Evolutionary conservation across 2,797 vertebrate species (phyloP).

Genomic region (Buphagus erythrorhynchus): DNA sequence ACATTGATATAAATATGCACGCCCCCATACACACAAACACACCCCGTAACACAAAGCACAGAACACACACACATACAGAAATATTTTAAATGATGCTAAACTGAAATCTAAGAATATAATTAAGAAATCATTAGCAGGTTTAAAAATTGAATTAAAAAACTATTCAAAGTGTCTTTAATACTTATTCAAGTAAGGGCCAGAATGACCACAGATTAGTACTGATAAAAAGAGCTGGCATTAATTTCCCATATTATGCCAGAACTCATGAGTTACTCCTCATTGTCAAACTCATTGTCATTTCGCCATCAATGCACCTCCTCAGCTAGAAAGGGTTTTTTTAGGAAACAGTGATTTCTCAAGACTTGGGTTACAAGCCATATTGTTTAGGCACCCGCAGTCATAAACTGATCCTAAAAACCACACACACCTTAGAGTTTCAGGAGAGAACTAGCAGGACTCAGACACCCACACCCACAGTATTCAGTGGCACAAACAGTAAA

Average conservation of each 20-base stretch:
- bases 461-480: neutral
- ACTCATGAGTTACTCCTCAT: neutral
- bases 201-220: slow-evolving; percentile 24
- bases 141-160: slow-evolving; percentile 63
- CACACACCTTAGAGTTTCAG: neutral
- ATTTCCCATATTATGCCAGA: slow-evolving; percentile 5
- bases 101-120: slow-evolving; percentile 36
- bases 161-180: slow-evolving; percentile 54
- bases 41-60: neutral
- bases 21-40: neutral
- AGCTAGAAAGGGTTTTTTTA: neutral
- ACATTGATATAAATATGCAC: slow-evolving; percentile 30
- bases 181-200: slow-evolving; percentile 52
- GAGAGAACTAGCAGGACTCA: neutral
- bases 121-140: slow-evolving; percentile 51
- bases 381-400: slow-evolving; percentile 18
- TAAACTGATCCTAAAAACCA: slow-evolving; percentile 22
- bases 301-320: slow-evolving; percentile 5
- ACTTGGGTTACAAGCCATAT: neutral
- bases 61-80: slow-evolving; percentile 6
- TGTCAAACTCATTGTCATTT: slow-evolving; percentile 18
- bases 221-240: slow-evolving; percentile 25
- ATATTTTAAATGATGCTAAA: slow-evolving; percentile 30
- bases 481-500: neutral
- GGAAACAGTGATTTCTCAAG: slow-evolving; percentile 6